phyloP scores from a whole-genome alignment of 2,113 vertebrate genomes.

The Equus przewalskii region DNA sequence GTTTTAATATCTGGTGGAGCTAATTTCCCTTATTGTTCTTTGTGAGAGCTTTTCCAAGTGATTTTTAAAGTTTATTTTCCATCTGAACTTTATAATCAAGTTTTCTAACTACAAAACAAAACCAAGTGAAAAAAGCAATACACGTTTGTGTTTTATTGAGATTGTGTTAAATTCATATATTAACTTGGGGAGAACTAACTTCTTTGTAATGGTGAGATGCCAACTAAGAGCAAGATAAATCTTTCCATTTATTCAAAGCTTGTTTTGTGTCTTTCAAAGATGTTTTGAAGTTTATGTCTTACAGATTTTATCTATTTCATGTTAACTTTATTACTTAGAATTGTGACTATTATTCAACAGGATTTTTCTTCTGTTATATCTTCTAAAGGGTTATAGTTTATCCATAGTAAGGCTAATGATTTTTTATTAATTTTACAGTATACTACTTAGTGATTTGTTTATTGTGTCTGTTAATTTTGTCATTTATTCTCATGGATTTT shows the following conservation, averaged over 20 bases:
- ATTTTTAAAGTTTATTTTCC: slow-evolving; percentile 37
- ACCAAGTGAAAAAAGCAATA: neutral
- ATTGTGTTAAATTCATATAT: neutral
- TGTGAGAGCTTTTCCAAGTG: neutral
- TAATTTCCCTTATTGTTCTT: neutral
- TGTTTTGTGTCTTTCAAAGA: neutral
- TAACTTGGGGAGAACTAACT: neutral
- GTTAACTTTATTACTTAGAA: slow-evolving; percentile 7
- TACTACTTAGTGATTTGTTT: neutral
- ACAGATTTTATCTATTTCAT: neutral
- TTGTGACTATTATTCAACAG: neutral
- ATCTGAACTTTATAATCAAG: neutral
- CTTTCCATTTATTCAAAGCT: neutral
- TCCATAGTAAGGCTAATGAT: neutral
- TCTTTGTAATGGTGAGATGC: neutral
- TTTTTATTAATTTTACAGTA: neutral
- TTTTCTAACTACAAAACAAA: neutral
- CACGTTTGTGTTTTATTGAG: neutral
- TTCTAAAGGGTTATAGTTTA: neutral
- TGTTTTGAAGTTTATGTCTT: neutral
- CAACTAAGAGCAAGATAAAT: neutral
- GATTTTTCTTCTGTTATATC: neutral
- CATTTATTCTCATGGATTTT: slow-evolving; percentile 37
- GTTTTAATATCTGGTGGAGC: neutral
- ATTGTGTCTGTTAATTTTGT: neutral